Evolutionary conservation across 2,113 vertebrate species (phyloP).

Genomic region (Pandion haliaetus): DNA sequence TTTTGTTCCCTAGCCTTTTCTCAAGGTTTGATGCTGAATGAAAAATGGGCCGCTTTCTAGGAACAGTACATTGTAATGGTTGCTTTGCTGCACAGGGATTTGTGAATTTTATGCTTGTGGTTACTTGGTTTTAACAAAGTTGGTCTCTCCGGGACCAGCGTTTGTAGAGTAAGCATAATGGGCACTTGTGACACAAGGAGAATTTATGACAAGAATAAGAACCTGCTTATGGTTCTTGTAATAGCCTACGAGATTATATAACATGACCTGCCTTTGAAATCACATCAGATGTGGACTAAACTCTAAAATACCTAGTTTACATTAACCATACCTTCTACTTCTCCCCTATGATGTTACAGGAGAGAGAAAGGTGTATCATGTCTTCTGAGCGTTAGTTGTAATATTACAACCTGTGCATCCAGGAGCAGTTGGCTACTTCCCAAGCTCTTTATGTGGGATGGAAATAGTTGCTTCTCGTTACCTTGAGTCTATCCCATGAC

Average conservation of each 20-base stretch:
- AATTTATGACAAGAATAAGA: slow-evolving; percentile 37
- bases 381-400: neutral
- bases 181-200: slow-evolving; percentile 19
- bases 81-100: slow-evolving; percentile 46
- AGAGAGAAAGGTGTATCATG: neutral
- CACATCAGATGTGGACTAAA: neutral
- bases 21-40: neutral
- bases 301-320: neutral
- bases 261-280: slow-evolving; percentile 18
- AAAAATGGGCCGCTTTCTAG: neutral
- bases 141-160: neutral
- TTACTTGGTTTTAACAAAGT: slow-evolving; percentile 32
- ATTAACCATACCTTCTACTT: neutral
- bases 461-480: neutral
- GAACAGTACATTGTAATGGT: neutral
- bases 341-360: neutral
- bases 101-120: slow-evolving; percentile 30
- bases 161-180: slow-evolving; percentile 34
- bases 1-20: neutral
- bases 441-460: neutral
- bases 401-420: neutral
- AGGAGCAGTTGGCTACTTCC: neutral
- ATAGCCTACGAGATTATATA: neutral
- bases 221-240: slow-evolving; percentile 14
- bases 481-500: neutral